A percentile compares a stretch with the other conserved stretches of the same genome.
phyloP scores from a whole-genome alignment of 2,113 vertebrate genomes.

The Eublepharis macularius region DNA sequence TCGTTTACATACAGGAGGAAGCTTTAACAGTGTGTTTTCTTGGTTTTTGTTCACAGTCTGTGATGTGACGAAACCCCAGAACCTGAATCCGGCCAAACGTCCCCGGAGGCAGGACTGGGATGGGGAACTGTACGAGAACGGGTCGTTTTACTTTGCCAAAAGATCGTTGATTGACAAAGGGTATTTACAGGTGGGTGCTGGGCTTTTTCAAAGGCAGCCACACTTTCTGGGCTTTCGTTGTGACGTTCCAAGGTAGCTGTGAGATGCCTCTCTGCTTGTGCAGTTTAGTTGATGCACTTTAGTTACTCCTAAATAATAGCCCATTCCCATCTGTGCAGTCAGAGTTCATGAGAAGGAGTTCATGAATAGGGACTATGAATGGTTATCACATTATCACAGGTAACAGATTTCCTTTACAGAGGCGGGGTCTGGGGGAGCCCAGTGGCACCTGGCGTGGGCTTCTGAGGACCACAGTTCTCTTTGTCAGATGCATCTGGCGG shows the following conservation, averaged over 20 bases:
- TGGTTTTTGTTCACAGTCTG: conserved; percentile 49
- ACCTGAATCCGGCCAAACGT: conserved; percentile 82
- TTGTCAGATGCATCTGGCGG: too few species aligned
- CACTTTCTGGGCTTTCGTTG: neutral
- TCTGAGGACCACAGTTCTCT: too few species aligned
- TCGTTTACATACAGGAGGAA: neutral
- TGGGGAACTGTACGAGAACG: conserved; percentile 95
- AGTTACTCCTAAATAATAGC: neutral
- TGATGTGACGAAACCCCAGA: conserved; percentile 78
- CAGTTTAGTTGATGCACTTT: neutral
- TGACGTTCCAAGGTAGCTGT: neutral
- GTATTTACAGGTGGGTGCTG: conserved; percentile 83
- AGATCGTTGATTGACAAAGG: conserved; percentile 77
- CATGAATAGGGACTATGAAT: too few species aligned
- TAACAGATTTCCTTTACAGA: too few species aligned
- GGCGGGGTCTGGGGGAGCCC: too few species aligned
- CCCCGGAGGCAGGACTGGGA: conserved; percentile 93
- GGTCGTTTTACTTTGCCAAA: conserved; percentile 92
- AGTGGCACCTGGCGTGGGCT: too few species aligned
- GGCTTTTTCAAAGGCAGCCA: neutral
- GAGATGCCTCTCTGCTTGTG: too few species aligned
- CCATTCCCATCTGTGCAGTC: neutral
- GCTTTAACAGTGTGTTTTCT: neutral
- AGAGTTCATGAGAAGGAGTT: too few species aligned
- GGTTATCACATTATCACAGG: too few species aligned